Base-by-base conservation (phyloP, 2,888 invertebrate genomes). In the Eueremaeus valkanovi region DNA sequence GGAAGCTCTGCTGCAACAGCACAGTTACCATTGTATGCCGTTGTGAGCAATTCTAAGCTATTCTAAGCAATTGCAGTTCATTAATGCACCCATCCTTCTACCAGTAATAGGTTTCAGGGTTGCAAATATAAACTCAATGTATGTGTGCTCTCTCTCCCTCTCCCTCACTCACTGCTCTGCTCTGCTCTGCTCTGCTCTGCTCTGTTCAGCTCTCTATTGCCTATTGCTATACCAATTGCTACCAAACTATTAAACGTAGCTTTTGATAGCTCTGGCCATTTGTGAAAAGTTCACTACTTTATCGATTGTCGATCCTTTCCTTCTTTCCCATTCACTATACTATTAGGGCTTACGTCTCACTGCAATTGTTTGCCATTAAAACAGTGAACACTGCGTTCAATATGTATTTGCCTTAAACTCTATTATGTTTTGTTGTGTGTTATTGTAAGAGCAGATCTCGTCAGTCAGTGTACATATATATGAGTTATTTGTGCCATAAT, bases 31-130 rank as follows among this genome's bases (percentile, higher is more conserved):
- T 24, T 58, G 27, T 45, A 45, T 45, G 45, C 45, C 45, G 45
- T 45, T 58, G 58, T 29, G 27, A 58, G 58, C 58, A 58, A 45
- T 58, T 58, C 27, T 29, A 58, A 27, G 11, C 27, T 24, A 58
- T 58, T 58, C 58, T 58, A 58, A 27, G 27, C 58, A 24, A 58
- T 58, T 58, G 27, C 29, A 58, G 27, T 58, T 58, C 58, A 58
- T 58, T 58, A 58, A 58, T 58, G 58, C 58, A 58, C 58, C 58
- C 58, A 58, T 58, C 58, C 58, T 58, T 58, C 58, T 58, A 58
- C 58, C 58, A 58, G 58, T 58, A 58, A 58, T 58, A 58, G 58
- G 24, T 58, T 58, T 58, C 24, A 58, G 21, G 58, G 58, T 16
- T 58, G 21, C 21, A 58, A 24, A 58, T 58, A 58, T 24, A 58